A percentile compares a stretch with the other conserved stretches of the same genome.
These are phyloP conservation scores for Neoascia interrupta DNA, from an alignment of 2,888 invertebrate genomes.

Conservation along the genomic window DNA sequence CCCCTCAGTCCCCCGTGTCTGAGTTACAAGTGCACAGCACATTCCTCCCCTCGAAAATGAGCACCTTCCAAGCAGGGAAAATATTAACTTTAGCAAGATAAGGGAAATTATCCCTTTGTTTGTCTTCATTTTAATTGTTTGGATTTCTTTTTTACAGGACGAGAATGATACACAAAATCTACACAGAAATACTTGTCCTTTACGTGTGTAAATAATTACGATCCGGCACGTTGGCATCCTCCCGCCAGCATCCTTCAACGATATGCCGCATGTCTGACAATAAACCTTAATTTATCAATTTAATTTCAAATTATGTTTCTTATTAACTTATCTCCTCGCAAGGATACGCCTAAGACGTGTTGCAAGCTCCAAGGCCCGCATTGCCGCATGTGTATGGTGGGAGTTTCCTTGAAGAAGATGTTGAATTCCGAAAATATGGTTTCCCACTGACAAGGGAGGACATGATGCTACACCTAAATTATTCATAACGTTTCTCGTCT, in stretches of 20 bases:
- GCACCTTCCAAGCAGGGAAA: conserved; percentile 3
- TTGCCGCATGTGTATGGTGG: conserved; percentile 2
- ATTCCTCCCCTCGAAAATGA: neutral
- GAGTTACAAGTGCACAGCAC: neutral
- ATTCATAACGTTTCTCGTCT: conserved; percentile 67
- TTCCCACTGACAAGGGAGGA: conserved; percentile 52
- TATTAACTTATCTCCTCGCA: conserved; percentile 58
- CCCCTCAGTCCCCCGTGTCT: conserved; percentile 5
- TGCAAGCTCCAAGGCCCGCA: conserved; percentile 19
- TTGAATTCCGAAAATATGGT: conserved; percentile 55
- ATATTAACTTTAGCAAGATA: conserved; percentile 58
- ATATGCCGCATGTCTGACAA: conserved; percentile 65
- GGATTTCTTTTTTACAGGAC: conserved; percentile 36
- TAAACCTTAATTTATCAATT: conserved; percentile 75
- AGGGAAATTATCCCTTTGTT: conserved; percentile 65
- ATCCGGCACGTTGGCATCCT: neutral
- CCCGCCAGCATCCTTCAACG: conserved; percentile 2
- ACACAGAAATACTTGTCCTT: conserved; percentile 35
- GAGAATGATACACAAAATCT: conserved; percentile 11
- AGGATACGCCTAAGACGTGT: conserved; percentile 65
- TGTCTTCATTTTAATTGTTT: conserved; percentile 68
- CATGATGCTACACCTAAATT: conserved; percentile 69
- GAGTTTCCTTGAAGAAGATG: conserved; percentile 37
- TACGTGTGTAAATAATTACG: conserved; percentile 74
- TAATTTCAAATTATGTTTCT: conserved; percentile 69